Evolutionary conservation across 1,140 invertebrate species (phyloP), one percentile per base, ranked within the genome.

Genomic region (Notospermus geniculatus): DNA sequence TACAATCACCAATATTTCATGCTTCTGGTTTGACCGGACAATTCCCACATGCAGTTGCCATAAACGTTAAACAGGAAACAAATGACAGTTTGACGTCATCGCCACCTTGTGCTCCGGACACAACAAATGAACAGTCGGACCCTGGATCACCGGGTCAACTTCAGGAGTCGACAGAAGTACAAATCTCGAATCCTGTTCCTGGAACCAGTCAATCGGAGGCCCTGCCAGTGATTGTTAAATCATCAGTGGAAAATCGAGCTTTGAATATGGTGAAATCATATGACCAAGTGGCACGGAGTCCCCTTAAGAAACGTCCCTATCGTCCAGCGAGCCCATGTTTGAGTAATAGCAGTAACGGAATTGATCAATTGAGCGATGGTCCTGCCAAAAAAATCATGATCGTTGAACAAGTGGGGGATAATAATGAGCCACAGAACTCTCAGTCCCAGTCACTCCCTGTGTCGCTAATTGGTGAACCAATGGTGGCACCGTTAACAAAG

Each of bases 301-400:
- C 77, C 13, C 74, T 79, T 30, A 79, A 79, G 55, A 79, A 79
- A 62, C 68, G 77, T 54, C 77, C 77, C 19, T 77, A 77, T 62
- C 67, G 71, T 39, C 50, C 46, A 36, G 17, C 53, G 2, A 23
- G 19, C n/a, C 29, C 56, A 2, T 7, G 19, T 19, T 41, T 13
- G 39, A 28, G 17, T 23, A 46, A 25, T 23, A 50, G n/a, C 41
- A 41, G 39, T 36, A 36, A 36, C 15, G 32, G 32, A 36, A 36
- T 36, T 7, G 32, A 36, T 7, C 32, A 36, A 36, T 36, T 15
- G 15, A 36, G 32, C 5, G 32, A 36, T 7, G 32, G 5, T 36
- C 32, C 32, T 36, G 32, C 32, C 4, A 36, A 36, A 36, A 36
- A 36, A 36, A 36, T 36, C 32, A 36, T 36, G 32, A 15, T 36